Percentiles rank a stretch among this genome's conserved stretches.
Conservation (phyloP, 1,140 invertebrate species). For the Macrobrachium rosenbergii region DNA sequence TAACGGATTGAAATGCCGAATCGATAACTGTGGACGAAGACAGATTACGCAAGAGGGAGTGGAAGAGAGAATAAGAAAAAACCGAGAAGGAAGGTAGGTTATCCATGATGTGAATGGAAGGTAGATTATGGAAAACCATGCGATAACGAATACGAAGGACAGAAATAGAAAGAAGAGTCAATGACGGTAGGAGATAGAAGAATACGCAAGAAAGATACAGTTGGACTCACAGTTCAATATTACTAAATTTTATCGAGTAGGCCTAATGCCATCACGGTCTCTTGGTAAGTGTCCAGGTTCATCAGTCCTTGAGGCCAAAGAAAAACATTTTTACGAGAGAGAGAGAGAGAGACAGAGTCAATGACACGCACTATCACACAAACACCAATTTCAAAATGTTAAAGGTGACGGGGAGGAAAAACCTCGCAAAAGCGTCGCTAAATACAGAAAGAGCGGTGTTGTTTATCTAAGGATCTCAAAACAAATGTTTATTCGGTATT, state of each 20-base stretch:
- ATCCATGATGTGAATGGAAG: background rate
- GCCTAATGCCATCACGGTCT: too few relatives aligned
- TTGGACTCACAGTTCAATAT: too few relatives aligned
- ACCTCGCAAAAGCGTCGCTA: too few relatives aligned
- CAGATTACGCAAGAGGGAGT: background rate
- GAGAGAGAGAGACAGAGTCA: background rate
- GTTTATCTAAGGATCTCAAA: too few relatives aligned
- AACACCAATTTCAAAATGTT: background rate
- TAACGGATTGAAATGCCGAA: background rate
- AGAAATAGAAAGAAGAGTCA: too few relatives aligned
- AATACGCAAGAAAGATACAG: too few relatives aligned
- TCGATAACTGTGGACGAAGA: background rate
- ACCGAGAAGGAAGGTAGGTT: background rate
- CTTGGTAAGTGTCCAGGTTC: too few relatives aligned
- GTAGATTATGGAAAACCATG: too few relatives aligned
- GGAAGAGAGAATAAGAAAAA: conserved; percentile 3
- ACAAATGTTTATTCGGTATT: too few relatives aligned
- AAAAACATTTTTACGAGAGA: background rate
- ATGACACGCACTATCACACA: background rate
- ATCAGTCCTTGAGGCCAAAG: background rate
- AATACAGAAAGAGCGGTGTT: too few relatives aligned
- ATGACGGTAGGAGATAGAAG: background rate
- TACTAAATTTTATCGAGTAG: too few relatives aligned
- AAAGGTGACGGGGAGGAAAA: too few relatives aligned
- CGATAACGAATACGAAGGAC: background rate